A percentile compares a stretch with the other conserved stretches of the same genome.
Evolutionary conservation across 2,797 vertebrate genomes (phyloP).

Genomic region (Enteromius viviparus): DNA sequence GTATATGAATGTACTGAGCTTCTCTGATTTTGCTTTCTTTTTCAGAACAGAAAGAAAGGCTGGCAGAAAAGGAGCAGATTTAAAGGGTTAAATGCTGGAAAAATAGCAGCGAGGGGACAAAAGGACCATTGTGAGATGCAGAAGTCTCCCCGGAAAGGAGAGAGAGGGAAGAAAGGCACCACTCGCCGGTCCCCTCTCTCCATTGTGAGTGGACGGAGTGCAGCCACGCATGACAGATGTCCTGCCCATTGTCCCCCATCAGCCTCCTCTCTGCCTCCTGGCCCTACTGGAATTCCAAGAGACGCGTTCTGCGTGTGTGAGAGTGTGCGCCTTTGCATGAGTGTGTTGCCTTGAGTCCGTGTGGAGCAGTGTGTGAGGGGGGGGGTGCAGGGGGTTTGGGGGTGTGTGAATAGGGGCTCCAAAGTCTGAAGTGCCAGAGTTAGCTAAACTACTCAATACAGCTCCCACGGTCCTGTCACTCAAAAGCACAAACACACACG

Average conservation of each 20-base stretch:
- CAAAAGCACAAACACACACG: constrained; percentile 48
- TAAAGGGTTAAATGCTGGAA: constrained; percentile 79
- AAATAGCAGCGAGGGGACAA: constrained; percentile 78
- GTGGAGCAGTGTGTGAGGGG: constrained; percentile 42
- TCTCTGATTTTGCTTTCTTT: constrained; percentile 72
- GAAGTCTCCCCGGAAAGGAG: constrained; percentile 82
- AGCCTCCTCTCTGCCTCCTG: constrained; percentile 77
- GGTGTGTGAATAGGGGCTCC: constrained; percentile 59
- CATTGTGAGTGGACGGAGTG: constrained; percentile 80
- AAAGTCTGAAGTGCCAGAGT: constrained; percentile 59
- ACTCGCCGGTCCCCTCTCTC: constrained; percentile 74
- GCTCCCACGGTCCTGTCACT: constrained; percentile 62
- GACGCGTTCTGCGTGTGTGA: constrained; percentile 60
- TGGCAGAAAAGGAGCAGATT: constrained; percentile 77
- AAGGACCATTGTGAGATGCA: constrained; percentile 78
- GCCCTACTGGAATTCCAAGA: constrained; percentile 76
- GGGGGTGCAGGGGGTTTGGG: constrained; percentile 30
- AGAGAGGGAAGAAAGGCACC: constrained; percentile 80
- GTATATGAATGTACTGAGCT: neutral
- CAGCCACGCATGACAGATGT: constrained; percentile 86
- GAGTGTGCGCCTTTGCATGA: constrained; percentile 33
- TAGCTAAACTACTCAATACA: constrained; percentile 53
- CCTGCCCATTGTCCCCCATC: constrained; percentile 77
- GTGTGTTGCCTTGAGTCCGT: constrained; percentile 38
- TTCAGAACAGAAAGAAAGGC: constrained; percentile 64